phyloP scores from a whole-genome alignment of 2,113 vertebrate species.

The Panthera uncia region DNA sequence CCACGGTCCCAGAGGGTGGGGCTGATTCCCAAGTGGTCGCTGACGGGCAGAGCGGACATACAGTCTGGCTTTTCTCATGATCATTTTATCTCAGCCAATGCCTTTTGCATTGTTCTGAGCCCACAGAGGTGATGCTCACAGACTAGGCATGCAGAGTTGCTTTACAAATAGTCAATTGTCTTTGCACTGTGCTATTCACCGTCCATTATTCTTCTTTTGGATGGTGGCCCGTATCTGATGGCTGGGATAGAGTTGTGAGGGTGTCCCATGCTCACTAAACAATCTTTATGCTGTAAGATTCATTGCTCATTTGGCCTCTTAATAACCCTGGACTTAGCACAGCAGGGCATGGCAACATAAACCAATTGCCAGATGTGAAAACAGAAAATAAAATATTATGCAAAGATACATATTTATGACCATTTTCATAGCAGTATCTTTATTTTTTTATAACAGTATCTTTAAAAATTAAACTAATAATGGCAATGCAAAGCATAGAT shows the following conservation, averaged over 20 bases:
- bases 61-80: background rate
- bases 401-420: background rate
- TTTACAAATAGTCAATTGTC: background rate
- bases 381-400: background rate
- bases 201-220: background rate
- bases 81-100: background rate
- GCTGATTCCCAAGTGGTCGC: background rate
- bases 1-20: background rate
- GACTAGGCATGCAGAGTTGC: background rate
- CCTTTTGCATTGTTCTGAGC: background rate
- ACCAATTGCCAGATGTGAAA: background rate
- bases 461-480: slow-evolving; percentile 7
- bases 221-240: background rate
- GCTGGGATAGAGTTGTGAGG: background rate
- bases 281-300: background rate
- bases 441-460: background rate
- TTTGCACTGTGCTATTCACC: background rate
- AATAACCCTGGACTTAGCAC: background rate
- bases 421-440: background rate
- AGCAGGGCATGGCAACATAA: background rate
- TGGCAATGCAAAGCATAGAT: background rate
- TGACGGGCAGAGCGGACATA: background rate
- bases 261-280: background rate
- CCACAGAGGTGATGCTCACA: background rate
- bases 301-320: background rate